A percentile compares a stretch with the other conserved stretches of the same genome.
Conservation (phyloP, 64 coral and sea anemone genomes). For the Cladopsammia gracilis region DNA sequence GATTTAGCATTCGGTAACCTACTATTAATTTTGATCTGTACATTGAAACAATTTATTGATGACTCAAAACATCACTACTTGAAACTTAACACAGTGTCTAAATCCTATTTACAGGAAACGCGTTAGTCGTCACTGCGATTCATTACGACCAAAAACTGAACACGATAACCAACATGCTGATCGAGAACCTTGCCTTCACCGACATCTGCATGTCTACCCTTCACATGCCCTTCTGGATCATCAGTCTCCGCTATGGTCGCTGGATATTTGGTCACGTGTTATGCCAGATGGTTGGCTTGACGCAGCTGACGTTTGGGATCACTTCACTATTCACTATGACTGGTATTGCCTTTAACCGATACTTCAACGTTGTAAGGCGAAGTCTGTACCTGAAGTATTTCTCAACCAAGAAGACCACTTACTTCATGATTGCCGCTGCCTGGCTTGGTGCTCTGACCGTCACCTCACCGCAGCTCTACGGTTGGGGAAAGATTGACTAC, state of each 20-base stretch:
- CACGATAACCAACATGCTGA: conserved; percentile 62
- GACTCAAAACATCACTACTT: no score
- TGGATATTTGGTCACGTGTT: conserved; percentile 58
- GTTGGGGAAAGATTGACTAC: conserved; percentile 47
- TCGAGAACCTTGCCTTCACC: conserved; percentile 68
- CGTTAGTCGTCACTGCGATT: conserved; percentile 13
- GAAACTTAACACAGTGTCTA: neutral
- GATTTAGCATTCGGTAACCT: no score
- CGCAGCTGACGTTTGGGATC: conserved; percentile 59
- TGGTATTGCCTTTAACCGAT: conserved; percentile 58
- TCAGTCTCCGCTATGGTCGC: conserved; percentile 44
- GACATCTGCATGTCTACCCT: conserved; percentile 60
- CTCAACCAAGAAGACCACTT: conserved; percentile 7
- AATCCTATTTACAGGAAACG: conserved; percentile 10
- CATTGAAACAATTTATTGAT: no score
- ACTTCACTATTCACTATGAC: conserved; percentile 65
- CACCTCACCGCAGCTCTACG: conserved; percentile 57
- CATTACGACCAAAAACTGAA: conserved; percentile 39
- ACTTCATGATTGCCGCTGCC: neutral
- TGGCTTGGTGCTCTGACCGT: conserved; percentile 37
- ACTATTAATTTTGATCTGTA: no score
- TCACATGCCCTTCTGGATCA: conserved; percentile 76
- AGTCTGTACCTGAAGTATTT: conserved; percentile 45
- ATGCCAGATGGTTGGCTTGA: conserved; percentile 42
- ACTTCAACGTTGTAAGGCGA: conserved; percentile 62